Conservation (phyloP, 2,797 vertebrate genomes). For the Syndactyla subalaris region DNA sequence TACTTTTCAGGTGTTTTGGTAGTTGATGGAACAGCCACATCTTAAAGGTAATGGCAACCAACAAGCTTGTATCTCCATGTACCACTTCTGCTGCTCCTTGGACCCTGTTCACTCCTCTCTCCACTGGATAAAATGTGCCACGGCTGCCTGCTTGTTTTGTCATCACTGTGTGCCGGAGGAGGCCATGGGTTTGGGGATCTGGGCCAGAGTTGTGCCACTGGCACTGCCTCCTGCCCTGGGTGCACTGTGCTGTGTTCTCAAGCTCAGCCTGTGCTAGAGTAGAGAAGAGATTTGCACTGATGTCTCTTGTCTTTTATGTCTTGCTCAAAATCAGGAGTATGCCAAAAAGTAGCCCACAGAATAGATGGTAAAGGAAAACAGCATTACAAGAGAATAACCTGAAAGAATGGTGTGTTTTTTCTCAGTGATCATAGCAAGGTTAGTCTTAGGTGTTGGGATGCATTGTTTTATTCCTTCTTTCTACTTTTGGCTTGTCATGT, state of each 20-base stretch:
- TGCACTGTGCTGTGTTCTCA: rapidly evolving
- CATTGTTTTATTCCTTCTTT: background rate
- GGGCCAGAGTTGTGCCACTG: background rate
- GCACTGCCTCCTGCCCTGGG: background rate
- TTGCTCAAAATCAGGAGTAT: background rate
- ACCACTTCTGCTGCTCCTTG: background rate
- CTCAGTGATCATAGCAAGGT: background rate
- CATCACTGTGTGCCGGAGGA: rapidly evolving
- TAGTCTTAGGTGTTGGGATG: background rate
- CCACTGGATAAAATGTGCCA: background rate
- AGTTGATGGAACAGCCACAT: background rate
- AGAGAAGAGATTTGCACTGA: background rate
- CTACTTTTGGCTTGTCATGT: background rate
- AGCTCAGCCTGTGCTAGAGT: background rate
- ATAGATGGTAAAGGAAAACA: background rate
- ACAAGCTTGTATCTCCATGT: background rate
- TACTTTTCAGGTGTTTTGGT: background rate
- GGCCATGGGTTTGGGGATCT: background rate
- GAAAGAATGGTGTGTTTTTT: background rate
- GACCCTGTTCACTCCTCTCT: background rate
- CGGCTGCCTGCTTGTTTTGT: background rate
- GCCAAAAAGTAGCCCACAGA: background rate
- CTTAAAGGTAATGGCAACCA: background rate
- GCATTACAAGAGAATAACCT: background rate
- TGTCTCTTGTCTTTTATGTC: background rate